Evolutionary conservation across 2,888 invertebrate species (phyloP).

Genomic region (Lasioglossum villosulum): DNA sequence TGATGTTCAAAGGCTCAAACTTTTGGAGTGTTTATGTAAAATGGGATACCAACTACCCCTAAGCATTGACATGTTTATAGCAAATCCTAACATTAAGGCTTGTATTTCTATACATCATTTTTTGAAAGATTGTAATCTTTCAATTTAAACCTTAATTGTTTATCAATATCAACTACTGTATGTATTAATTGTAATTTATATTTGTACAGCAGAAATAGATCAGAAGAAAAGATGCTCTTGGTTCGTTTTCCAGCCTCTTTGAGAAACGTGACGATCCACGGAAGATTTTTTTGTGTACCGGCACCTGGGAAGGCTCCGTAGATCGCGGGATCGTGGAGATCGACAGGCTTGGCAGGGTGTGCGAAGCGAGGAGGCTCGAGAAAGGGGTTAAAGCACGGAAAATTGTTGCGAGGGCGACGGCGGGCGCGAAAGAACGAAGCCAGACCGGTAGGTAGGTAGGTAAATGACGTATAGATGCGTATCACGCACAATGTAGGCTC

Average conservation of each 20-base stretch:
- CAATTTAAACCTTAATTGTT: too few species aligned
- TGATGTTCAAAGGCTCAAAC: too few species aligned
- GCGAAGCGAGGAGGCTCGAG: not conserved
- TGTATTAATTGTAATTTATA: too few species aligned
- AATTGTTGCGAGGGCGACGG: constrained; percentile 30
- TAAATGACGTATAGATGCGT: constrained; percentile 82
- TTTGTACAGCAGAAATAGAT: too few species aligned
- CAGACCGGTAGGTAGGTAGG: constrained; percentile 75
- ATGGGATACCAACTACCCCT: too few species aligned
- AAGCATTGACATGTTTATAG: too few species aligned
- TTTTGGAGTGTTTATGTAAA: too few species aligned
- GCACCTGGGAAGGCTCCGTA: not conserved
- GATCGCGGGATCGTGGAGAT: not conserved
- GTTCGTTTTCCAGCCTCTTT: not conserved
- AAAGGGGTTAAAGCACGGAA: constrained; percentile 28
- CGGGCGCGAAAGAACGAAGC: constrained; percentile 34
- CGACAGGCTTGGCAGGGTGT: not conserved
- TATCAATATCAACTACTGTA: too few species aligned
- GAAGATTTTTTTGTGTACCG: not conserved
- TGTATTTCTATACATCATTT: too few species aligned
- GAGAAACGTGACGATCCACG: not conserved
- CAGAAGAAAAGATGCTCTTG: not conserved
- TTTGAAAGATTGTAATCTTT: too few species aligned
- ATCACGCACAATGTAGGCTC: constrained; percentile 79
- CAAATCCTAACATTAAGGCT: too few species aligned